Evolutionary conservation across 2,888 invertebrate genomes (phyloP).

Genomic region (Rhamphomyia laevipes): DNA sequence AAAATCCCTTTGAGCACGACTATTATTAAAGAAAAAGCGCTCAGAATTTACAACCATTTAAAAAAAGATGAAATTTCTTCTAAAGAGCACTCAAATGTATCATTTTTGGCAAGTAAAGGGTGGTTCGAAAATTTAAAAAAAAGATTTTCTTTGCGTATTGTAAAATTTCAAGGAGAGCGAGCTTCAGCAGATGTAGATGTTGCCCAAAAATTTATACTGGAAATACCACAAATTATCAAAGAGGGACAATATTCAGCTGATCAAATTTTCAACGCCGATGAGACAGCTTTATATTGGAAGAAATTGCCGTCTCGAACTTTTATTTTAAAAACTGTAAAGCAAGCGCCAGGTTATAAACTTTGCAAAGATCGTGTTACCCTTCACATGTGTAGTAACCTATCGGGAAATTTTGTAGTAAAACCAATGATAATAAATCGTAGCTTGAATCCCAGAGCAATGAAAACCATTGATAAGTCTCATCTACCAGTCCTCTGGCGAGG

Average conservation of each 20-base stretch:
- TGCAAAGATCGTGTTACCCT: constrained; percentile 9
- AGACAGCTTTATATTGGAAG: constrained; percentile 17
- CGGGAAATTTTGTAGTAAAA: constrained; percentile 5
- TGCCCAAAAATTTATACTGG: not conserved
- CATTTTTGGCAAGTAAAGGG: no score
- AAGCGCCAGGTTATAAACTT: constrained; percentile 16
- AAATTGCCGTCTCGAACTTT: constrained; percentile 20
- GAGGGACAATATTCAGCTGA: constrained; percentile 10
- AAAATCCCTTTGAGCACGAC: not conserved
- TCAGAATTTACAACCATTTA: not conserved
- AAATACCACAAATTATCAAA: not conserved
- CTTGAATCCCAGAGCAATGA: no score
- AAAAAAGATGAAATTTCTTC: not conserved
- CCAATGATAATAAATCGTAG: no score
- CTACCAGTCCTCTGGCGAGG: no score
- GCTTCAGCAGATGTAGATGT: constrained; percentile 9
- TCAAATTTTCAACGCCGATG: constrained; percentile 17
- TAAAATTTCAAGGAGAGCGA: not conserved
- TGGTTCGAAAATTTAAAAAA: no score
- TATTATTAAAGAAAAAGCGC: not conserved
- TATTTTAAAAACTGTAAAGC: constrained; percentile 18
- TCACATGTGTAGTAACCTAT: constrained; percentile 18
- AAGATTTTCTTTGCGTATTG: no score
- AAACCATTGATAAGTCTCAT: no score
- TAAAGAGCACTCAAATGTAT: no score